Evolutionary conservation across 2,888 invertebrate species (phyloP).

Genomic region (Megaustenia siamemsis): DNA sequence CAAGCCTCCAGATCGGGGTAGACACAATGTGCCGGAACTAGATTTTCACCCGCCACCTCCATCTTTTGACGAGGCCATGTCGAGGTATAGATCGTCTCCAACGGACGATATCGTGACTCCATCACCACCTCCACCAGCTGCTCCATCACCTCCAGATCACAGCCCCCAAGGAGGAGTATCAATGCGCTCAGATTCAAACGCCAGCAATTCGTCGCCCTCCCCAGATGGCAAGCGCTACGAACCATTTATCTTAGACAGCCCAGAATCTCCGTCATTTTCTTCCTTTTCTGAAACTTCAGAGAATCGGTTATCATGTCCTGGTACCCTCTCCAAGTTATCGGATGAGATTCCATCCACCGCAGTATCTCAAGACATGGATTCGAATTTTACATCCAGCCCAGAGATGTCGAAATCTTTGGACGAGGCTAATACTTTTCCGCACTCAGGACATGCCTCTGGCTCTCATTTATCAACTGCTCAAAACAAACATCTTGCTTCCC

Average conservation of each 20-base stretch:
- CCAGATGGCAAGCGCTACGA: slow-evolving; percentile 42
- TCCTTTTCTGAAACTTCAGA: slow-evolving; percentile 31
- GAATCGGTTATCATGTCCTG: slow-evolving; percentile 34
- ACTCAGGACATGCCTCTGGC: background rate
- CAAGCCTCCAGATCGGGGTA: background rate
- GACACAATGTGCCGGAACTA: background rate
- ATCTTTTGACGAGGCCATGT: slow-evolving; percentile 41
- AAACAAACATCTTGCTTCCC: slow-evolving; percentile 2
- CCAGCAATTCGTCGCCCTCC: slow-evolving; percentile 37
- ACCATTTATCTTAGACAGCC: slow-evolving; percentile 46
- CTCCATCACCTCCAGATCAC: background rate
- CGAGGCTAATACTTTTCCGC: background rate
- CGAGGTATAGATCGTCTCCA: background rate
- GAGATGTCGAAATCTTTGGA: slow-evolving; percentile 11
- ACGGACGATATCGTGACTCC: background rate
- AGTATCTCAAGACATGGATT: slow-evolving; percentile 31
- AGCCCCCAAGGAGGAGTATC: background rate
- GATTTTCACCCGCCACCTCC: slow-evolving; percentile 34
- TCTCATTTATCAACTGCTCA: slow-evolving; percentile 1
- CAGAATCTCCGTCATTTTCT: slow-evolving; percentile 43
- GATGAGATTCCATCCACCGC: slow-evolving; percentile 34
- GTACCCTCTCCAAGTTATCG: slow-evolving; percentile 39
- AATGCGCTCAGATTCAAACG: background rate
- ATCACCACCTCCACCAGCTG: background rate
- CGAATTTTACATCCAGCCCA: slow-evolving; percentile 24